Percentiles rank a stretch among this genome's conserved stretches.
Evolutionary conservation across 2,797 vertebrate genomes (phyloP).

Genomic region (Hydrocynus forskahlii): DNA sequence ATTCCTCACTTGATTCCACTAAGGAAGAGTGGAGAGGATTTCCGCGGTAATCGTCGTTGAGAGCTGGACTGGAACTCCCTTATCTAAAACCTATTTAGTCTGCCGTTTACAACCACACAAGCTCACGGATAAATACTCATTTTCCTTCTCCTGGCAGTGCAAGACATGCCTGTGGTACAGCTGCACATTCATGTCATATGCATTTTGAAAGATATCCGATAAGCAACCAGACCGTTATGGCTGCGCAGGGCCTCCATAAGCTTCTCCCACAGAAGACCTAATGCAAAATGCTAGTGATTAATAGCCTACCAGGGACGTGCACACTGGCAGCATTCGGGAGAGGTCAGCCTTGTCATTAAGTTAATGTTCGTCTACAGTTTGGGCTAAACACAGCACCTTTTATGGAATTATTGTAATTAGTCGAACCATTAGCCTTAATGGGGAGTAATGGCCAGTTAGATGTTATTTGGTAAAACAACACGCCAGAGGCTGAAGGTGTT

Average conservation of each 20-base stretch:
- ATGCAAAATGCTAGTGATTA: constrained; percentile 63
- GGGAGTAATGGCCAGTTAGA: constrained; percentile 89
- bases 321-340: constrained; percentile 68
- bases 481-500: constrained; percentile 80
- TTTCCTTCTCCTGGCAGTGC: constrained; percentile 28
- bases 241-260: constrained; percentile 45
- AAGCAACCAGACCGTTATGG: constrained; percentile 52
- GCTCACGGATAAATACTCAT: constrained; percentile 44
- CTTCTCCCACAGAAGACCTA: constrained; percentile 56
- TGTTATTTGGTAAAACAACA: constrained; percentile 86
- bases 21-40: constrained; percentile 46
- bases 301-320: constrained; percentile 53
- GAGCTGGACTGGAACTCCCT: constrained; percentile 30
- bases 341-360: constrained; percentile 77
- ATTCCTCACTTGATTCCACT: constrained; percentile 50
- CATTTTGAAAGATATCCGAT: constrained; percentile 57
- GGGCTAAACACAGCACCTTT: constrained; percentile 83
- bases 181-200: constrained; percentile 34
- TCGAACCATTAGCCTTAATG: constrained; percentile 83
- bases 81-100: constrained; percentile 48
- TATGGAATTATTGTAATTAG: constrained; percentile 88
- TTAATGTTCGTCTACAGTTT: constrained; percentile 79
- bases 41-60: constrained; percentile 50
- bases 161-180: constrained; percentile 20
- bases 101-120: constrained; percentile 41